Percentiles rank a stretch among this genome's conserved stretches.
Evolutionary conservation across 92 coral and sea anemone species (phyloP).

Genomic region (Bergia sp.): DNA sequence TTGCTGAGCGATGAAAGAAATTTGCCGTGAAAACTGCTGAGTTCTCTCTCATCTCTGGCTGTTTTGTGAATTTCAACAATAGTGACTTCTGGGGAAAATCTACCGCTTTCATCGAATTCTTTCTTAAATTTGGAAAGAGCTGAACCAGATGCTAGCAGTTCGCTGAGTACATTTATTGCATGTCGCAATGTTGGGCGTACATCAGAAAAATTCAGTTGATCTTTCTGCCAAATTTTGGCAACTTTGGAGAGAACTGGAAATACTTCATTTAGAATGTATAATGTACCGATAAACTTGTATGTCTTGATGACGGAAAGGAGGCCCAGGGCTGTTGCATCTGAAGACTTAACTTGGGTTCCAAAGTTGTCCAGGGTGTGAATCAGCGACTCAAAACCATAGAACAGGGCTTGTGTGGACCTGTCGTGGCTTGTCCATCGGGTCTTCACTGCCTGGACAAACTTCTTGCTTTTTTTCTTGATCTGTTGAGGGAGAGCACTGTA

Average conservation of each 20-base stretch:
- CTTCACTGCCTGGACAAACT: conserved; percentile 21
- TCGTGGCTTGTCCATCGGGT: conserved; percentile 23
- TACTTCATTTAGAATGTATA: conserved; percentile 17
- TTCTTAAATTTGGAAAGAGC: not conserved
- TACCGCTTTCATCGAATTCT: conserved; percentile 1
- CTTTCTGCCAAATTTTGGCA: conserved; percentile 7
- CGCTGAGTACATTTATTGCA: conserved; percentile 7
- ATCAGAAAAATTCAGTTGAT: conserved; percentile 23
- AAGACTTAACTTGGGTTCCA: not conserved
- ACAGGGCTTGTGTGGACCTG: conserved; percentile 5
- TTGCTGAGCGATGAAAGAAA: conserved; percentile 19
- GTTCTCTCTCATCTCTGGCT: conserved; percentile 12
- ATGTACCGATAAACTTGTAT: conserved; percentile 15
- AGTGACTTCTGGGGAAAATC: conserved; percentile 19
- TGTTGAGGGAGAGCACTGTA: not conserved
- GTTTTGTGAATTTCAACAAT: conserved; percentile 2
- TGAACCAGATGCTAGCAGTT: not conserved
- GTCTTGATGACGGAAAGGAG: conserved; percentile 15
- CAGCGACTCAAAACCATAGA: conserved; percentile 15
- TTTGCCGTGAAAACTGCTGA: conserved; percentile 6
- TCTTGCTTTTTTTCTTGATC: conserved; percentile 9
- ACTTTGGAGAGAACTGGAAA: conserved; percentile 15
- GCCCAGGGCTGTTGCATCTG: not conserved
- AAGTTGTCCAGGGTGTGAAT: conserved; percentile 14
- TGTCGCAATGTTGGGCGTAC: conserved; percentile 18